Evolutionary conservation across 2,797 vertebrate species (phyloP).

Genomic region (Pangasius mekongensis): DNA sequence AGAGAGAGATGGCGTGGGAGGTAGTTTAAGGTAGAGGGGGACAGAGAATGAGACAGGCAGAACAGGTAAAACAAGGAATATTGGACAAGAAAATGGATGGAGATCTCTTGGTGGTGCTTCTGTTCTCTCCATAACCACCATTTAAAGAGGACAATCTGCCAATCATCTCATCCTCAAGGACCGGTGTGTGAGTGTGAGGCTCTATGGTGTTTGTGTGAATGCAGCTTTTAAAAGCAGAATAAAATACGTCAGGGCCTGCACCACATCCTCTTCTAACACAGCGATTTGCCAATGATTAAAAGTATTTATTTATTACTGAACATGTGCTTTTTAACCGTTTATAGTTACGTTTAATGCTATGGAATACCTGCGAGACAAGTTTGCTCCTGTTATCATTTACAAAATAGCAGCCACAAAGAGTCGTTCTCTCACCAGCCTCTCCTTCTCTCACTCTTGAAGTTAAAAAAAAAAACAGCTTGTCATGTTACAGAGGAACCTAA

Average conservation of each 20-base stretch:
- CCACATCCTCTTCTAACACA: neutral
- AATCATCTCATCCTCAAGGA: slow-evolving; percentile 66
- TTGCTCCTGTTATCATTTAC: neutral
- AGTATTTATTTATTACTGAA: neutral
- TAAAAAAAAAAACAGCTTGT: neutral
- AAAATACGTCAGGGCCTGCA: neutral
- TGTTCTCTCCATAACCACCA: slow-evolving; percentile 70
- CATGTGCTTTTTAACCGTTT: neutral
- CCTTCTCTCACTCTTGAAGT: neutral
- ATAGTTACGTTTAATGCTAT: neutral
- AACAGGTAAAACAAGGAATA: slow-evolving; percentile 3
- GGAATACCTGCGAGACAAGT: neutral
- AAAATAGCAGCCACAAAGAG: neutral
- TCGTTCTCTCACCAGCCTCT: neutral
- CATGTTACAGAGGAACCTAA: neutral
- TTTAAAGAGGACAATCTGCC: slow-evolving; percentile 67
- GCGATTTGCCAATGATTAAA: neutral
- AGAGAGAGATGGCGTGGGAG: slow-evolving; percentile 22
- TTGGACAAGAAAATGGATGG: neutral
- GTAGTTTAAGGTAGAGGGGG: no score
- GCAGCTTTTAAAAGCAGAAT: neutral
- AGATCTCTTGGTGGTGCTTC: slow-evolving; percentile 66
- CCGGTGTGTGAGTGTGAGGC: slow-evolving; percentile 9
- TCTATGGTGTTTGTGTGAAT: slow-evolving; percentile 54
- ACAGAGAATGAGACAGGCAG: slow-evolving; percentile 10